Evolutionary conservation across 2,888 invertebrate genomes (phyloP).

Genomic region (Lapara coniferarum): DNA sequence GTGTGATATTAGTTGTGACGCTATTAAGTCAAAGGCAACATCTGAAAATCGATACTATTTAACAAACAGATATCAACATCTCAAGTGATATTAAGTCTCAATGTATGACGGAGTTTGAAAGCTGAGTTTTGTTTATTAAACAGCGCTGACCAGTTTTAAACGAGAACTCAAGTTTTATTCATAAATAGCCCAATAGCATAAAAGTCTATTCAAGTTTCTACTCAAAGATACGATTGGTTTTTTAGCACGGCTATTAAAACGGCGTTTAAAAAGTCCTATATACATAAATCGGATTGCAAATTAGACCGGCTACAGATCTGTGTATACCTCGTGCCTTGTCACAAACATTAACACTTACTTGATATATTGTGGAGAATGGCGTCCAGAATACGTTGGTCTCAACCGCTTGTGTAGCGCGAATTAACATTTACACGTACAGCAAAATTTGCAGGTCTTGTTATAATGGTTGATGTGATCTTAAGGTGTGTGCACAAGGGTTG

Average conservation of each 20-base stretch:
- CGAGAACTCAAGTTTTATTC: no score
- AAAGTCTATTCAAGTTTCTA: no score
- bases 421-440: conserved; percentile 3
- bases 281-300: conserved; percentile 40
- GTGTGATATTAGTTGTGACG: no score
- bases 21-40: no score
- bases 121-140: no score
- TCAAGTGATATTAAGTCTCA: no score
- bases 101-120: no score
- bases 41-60: no score
- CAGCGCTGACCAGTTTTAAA: no score
- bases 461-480: conserved; percentile 33
- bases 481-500: background rate
- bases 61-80: no score
- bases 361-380: conserved; percentile 52
- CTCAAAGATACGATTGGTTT: no score
- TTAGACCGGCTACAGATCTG: conserved; percentile 33
- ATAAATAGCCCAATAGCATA: no score
- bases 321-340: conserved; percentile 55
- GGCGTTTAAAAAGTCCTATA: conserved; percentile 32
- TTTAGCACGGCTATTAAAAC: conserved; percentile 27
- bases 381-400: conserved; percentile 7
- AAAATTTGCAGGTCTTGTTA: conserved; percentile 31
- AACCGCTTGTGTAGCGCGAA: background rate
- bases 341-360: conserved; percentile 57